Base-by-base conservation (phyloP, 2,888 invertebrate genomes). In the Archaeoteleia sp. region DNA sequence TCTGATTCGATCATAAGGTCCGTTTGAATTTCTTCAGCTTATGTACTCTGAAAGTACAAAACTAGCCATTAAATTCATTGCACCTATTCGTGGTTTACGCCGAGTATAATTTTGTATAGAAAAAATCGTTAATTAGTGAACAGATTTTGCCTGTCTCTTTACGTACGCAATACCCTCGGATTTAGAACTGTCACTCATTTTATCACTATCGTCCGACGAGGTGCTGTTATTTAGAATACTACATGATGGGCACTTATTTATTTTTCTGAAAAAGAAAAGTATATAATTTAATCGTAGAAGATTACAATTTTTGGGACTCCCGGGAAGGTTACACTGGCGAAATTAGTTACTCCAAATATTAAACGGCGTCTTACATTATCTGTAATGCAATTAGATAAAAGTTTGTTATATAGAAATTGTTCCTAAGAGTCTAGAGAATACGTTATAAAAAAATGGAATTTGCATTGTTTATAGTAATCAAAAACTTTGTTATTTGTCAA, bases 241-340 rank as follows among this genome's bases (percentile, higher is more conserved):
- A 15, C 79, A 79, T 9, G 66, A 61, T 4, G 78, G 77, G 39
- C 78, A 77, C 17, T 66, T 32, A 5, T 68, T 73, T 7, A 62
- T 57, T 8, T 53, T 48, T 7, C 76, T 78, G 70, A 4, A 46
- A 60, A 51, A 10, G 45, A 32, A 34, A 37, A 37, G 37, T 12
- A 0, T 7, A 35, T 7, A n/a, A n/a, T 29, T 29, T 29, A 15
- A 35, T 15, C n/a, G 8, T 3, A 35, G 23, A 37, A 49, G 48
- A 9, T 25, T 40, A 9, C 13, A 25, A 8, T 25, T 7, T 30
- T 34, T 34, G 12, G 12, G n/a, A n/a, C n/a, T n/a, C n/a, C n/a
- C n/a, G n/a, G n/a, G n/a, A n/a, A n/a, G n/a, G n/a, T n/a, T n/a
- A n/a, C n/a, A n/a, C n/a, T n/a, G n/a, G n/a, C n/a, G n/a, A n/a